These are phyloP conservation scores for Pseudomyrmex sp. DNA, from an alignment of 1,140 invertebrate genomes.

Conservation along the genomic window DNA sequence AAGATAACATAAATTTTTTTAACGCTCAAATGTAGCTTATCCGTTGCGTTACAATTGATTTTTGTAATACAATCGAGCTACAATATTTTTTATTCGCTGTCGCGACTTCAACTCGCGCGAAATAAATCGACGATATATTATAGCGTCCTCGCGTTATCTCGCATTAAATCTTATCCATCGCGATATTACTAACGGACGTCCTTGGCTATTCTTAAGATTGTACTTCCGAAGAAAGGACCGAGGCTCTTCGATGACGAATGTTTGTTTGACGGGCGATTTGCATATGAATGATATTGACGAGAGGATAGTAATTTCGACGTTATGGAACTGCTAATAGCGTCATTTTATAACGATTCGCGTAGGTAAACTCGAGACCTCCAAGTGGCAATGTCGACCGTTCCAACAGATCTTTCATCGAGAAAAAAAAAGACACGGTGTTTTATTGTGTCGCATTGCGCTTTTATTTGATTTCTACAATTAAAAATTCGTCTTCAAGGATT, in stretches of 20 bases:
- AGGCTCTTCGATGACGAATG: slow-evolving; percentile 50
- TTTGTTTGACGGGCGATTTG: slow-evolving; percentile 22
- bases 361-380: slow-evolving; percentile 24
- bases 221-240: slow-evolving; percentile 1
- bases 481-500: no score
- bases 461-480: no score
- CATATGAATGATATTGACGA: slow-evolving; percentile 39
- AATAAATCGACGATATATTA: no score
- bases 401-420: background rate
- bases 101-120: no score
- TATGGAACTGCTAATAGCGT: slow-evolving; percentile 21
- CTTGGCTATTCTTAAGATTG: slow-evolving; percentile 17
- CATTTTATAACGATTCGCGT: background rate
- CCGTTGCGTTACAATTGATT: no score
- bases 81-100: no score
- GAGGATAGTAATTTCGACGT: background rate
- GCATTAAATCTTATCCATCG: background rate
- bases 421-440: background rate
- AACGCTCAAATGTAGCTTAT: no score
- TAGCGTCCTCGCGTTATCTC: background rate
- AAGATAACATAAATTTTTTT: background rate
- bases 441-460: background rate
- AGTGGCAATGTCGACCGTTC: slow-evolving; percentile 2
- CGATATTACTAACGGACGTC: background rate
- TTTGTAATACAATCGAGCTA: no score